Evolutionary conservation across 1,140 invertebrate species (phyloP).

Genomic region (Eupristina koningsbergeri): DNA sequence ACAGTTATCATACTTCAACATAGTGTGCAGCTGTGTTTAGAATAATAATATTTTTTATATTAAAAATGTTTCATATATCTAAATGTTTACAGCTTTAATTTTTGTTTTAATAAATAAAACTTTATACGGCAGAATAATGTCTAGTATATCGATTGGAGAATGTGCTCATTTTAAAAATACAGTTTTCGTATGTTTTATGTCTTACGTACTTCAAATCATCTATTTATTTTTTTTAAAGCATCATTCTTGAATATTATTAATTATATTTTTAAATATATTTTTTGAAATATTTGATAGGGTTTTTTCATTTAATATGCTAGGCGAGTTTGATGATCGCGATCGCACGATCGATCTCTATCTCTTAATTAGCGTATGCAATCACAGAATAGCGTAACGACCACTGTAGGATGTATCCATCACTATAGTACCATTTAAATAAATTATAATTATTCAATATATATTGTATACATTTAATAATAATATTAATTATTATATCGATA

Average conservation of each 20-base stretch:
- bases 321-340: constrained; percentile 42
- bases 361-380: constrained; percentile 61
- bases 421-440: constrained; percentile 50
- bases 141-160: not conserved
- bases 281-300: not conserved
- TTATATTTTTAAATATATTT: not conserved
- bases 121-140: not conserved
- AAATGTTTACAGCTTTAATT: not conserved
- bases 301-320: constrained; percentile 25
- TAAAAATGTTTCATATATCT: not conserved
- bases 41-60: not conserved
- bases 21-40: not conserved
- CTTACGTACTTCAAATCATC: not conserved
- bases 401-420: constrained; percentile 57
- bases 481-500: constrained; percentile 1
- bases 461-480: constrained; percentile 22
- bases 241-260: not conserved
- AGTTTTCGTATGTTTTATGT: not conserved
- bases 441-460: not conserved
- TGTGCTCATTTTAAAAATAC: not conserved
- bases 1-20: not conserved
- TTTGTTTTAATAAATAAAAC: not conserved
- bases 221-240: not conserved
- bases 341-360: constrained; percentile 35
- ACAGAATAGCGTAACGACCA: constrained; percentile 64